A percentile compares a stretch with the other conserved stretches of the same genome.
Conservation (phyloP, 64 coral and sea anemone genomes). For the Orbicella faveolata region DNA sequence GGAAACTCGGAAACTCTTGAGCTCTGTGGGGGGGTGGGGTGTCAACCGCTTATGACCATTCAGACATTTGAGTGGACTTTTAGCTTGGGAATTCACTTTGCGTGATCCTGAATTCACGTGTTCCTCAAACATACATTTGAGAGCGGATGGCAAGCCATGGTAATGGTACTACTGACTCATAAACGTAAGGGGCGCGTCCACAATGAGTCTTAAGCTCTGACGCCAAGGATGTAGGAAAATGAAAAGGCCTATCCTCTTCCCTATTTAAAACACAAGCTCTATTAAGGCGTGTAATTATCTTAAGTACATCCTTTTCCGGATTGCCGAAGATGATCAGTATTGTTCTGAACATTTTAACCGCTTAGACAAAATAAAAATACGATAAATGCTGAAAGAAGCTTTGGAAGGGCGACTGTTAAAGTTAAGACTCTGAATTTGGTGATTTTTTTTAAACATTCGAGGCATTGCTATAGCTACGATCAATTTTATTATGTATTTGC, state of each 20-base stretch:
- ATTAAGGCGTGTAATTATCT: not conserved
- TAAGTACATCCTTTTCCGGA: not conserved
- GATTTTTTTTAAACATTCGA: not conserved
- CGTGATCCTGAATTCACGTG: too few relatives aligned
- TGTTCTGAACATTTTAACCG: not conserved
- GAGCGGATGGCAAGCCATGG: too few relatives aligned
- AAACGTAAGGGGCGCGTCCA: too few relatives aligned
- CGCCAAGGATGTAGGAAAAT: too few relatives aligned
- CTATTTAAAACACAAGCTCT: not conserved
- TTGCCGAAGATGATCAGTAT: not conserved
- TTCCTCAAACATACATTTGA: too few relatives aligned
- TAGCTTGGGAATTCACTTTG: not conserved
- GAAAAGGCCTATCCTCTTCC: too few relatives aligned
- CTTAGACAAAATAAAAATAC: not conserved
- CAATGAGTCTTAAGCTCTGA: too few relatives aligned
- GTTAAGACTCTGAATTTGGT: not conserved
- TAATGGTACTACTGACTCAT: too few relatives aligned
- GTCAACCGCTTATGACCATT: not conserved
- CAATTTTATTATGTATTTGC: too few relatives aligned
- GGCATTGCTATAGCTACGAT: too few relatives aligned
- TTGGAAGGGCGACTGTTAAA: not conserved
- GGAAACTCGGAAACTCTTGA: too few relatives aligned
- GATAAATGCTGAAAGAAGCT: not conserved
- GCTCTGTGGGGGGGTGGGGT: not conserved
- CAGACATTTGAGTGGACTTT: too few relatives aligned